Evolutionary conservation across 2,797 vertebrate species (phyloP).

Genomic region (Gephyroberyx darwinii): DNA sequence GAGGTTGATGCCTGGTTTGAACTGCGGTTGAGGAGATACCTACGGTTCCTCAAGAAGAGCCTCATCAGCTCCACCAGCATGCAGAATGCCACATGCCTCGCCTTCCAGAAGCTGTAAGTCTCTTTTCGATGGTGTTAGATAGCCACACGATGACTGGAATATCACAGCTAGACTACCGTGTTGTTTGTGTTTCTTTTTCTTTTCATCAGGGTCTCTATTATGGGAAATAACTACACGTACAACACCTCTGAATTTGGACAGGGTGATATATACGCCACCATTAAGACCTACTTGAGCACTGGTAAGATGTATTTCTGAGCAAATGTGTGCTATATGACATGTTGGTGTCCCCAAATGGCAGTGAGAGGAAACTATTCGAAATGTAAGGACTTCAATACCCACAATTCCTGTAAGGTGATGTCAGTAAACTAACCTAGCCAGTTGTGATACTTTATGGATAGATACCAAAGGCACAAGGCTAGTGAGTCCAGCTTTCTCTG

Average conservation of each 20-base stretch:
- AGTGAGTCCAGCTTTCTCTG: too few relatives aligned
- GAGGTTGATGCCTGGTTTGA: slow-evolving; percentile 72
- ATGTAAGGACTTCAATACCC: too few relatives aligned
- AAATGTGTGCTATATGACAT: not conserved
- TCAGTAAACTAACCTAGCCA: too few relatives aligned
- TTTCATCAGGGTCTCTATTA: slow-evolving; percentile 64
- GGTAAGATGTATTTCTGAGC: slow-evolving; percentile 50
- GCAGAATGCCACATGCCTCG: slow-evolving; percentile 65
- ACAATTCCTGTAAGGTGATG: too few relatives aligned
- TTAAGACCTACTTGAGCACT: slow-evolving; percentile 65
- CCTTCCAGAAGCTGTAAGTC: slow-evolving; percentile 73
- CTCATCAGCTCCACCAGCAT: slow-evolving; percentile 63
- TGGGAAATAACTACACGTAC: slow-evolving; percentile 72
- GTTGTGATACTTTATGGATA: too few relatives aligned
- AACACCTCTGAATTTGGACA: slow-evolving; percentile 61
- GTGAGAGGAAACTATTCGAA: too few relatives aligned
- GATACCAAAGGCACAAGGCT: too few relatives aligned
- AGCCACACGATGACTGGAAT: not conserved
- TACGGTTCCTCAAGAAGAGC: slow-evolving; percentile 68
- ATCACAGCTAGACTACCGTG: not conserved
- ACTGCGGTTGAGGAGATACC: slow-evolving; percentile 57
- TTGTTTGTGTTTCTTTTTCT: not conserved
- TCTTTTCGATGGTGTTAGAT: not conserved
- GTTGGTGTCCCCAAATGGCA: too few relatives aligned
- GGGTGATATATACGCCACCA: slow-evolving; percentile 67